Evolutionary conservation across 2,113 vertebrate species (phyloP), one percentile per base, ranked within the genome.

Genomic region (Ivindomyrus marchei): DNA sequence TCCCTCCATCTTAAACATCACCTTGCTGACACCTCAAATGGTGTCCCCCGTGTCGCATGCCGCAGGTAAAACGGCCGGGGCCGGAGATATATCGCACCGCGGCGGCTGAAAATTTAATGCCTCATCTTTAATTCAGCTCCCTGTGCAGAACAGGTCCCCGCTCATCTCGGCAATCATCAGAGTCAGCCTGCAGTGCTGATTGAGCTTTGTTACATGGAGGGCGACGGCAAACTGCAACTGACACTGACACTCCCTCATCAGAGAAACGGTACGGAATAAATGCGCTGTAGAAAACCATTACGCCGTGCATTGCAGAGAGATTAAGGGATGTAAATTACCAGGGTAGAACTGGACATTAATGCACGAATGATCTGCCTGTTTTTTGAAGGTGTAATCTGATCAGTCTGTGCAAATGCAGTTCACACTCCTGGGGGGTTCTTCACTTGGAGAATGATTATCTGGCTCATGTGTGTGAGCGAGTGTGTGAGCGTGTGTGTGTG

Each of bases 51-150:
- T 46, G 17, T 42, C 3, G 8, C 45, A 2, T 17, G 53, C 56
- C 6, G 19, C 49, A 42, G 52, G 36, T 31, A 66, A 36, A 45
- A n/a, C 53, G 31, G 85, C 13, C 36, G 0, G 36, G 52, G 89
- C 80, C 5, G 15, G 50, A 85, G 21, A 89, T 45, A 42, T 89
- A 84, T 62, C 21, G 50, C 53, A 4, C n/a, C 24, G 24, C 39
- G n/a, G 42, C 4, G 58, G 19, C 52, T 46, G 11, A 62, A 46
- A 89, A 52, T 47, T 7, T 36, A 47, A 89, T 58, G 89, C 11
- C 39, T 89, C 50, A 85, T 58, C 27, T 53, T 89, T 89, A 80
- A 89, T 89, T 84, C 88, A 83, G 19, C 17, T 89, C 19, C 19
- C 47, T 9, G 15, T 89, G 66, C 31, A 53, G 21, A 49, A 17